Evolutionary conservation across 2,797 vertebrate genomes (phyloP).

Genomic region (Lates japonicus): DNA sequence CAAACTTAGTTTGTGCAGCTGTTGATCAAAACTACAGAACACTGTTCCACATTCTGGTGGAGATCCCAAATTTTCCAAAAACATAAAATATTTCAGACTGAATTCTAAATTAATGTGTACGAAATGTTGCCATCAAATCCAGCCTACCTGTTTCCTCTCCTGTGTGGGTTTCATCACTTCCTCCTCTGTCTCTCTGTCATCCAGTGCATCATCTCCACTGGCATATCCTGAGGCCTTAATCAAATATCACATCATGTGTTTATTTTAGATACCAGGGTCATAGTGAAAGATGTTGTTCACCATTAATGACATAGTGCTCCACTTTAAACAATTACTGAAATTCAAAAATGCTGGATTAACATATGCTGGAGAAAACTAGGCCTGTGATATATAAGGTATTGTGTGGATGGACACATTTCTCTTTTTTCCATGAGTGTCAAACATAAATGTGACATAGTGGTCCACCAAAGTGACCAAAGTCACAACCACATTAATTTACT

Average conservation of each 20-base stretch:
- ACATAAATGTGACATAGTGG: no score
- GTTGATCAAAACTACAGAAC: not conserved
- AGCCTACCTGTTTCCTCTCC: slow-evolving; percentile 49
- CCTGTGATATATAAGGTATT: no score
- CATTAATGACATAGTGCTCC: not conserved
- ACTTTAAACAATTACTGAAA: not conserved
- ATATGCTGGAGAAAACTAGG: not conserved
- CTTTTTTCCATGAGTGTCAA: no score
- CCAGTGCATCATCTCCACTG: slow-evolving; percentile 87
- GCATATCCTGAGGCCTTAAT: slow-evolving; percentile 87
- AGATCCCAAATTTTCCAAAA: not conserved
- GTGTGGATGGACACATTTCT: no score
- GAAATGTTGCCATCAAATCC: not conserved
- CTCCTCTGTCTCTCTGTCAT: slow-evolving; percentile 83
- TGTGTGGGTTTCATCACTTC: slow-evolving; percentile 65
- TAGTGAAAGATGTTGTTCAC: not conserved
- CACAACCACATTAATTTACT: not conserved
- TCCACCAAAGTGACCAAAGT: no score
- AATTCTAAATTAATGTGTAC: not conserved
- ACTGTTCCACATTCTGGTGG: not conserved
- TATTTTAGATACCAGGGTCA: not conserved
- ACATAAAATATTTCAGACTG: not conserved
- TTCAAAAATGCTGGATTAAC: not conserved
- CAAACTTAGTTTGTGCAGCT: not conserved
- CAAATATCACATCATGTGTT: slow-evolving; percentile 18